Base-by-base conservation (phyloP, 2,113 vertebrate genomes). In the Thryonomys swinderianus region DNA sequence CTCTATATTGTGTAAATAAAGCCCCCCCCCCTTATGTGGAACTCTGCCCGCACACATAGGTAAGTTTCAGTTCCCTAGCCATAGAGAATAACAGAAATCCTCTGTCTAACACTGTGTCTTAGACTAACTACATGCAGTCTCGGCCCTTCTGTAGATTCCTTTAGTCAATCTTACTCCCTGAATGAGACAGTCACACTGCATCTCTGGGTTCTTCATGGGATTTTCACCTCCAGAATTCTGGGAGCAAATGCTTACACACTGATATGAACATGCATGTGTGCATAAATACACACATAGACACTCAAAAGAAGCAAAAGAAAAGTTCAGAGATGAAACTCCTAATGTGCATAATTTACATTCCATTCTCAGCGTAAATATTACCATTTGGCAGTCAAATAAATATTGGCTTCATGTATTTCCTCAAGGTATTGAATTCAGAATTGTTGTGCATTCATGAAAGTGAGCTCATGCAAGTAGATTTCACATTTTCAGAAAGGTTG, bases 361-460 rank as follows among this genome's bases (percentile, higher is more conserved):
- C 6, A 57, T 91, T 93, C 45, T 81, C 57, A 96, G 30, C 13
- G 27, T 91, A 95, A 95, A 95, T 86, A 93, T 95, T 94, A 61
- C 40, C 42, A 80, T 89, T 76, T 51, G 76, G 9, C 55, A 95
- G 59, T 78, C 37, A 45, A 64, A 53, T 90, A 95, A 95, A 91
- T 91, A 91, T 78, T 87, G 32, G 81, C 80, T 81, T 90, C 69
- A 93, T 23, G 48, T 20, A 78, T 90, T 96, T 94, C 48, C 89
- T 53, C 66, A 71, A 84, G 25, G 40, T 94, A 89, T 94, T 91
- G 34, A 62, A 32, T 66, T 11, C 27, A 18, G 25, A 55, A 8
- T 85, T 89, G 48, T 62, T 84, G 73, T 76, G 78, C 23, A 87
- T 87, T 74, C 11, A 71, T 51, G 25, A 67, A 93, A 66, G 20